Base-by-base conservation (phyloP, 2,113 vertebrate species). In the Clarias macrocephalus region DNA sequence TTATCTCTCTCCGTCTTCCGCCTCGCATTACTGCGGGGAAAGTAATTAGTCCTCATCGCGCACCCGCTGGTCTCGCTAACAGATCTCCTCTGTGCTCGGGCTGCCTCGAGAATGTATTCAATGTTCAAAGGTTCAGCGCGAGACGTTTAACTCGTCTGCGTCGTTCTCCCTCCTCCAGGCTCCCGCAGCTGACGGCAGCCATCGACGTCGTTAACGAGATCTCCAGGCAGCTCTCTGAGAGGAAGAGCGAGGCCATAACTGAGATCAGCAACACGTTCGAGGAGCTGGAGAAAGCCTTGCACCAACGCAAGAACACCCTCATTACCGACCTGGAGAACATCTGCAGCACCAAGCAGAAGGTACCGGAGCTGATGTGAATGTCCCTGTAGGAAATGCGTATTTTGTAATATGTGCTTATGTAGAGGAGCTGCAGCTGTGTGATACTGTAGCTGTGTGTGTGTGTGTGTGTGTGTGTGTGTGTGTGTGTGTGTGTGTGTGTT, bases 231-330 rank as follows among this genome's bases (percentile, higher is more conserved):
- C 94, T 99, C 82, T 95, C 92, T 1, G 97, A 97, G 18, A 95
- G 96, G 84, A 96, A 96, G 94, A 95, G 93, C 0, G 96, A 96
- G 48, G 98, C 97, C 0, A 95, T 97, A 70, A 93, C 92, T 0
- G 97, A 98, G 91, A 98, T 99, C 15, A 95, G 95, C 57, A 92
- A 92, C 54, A 97, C 96, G 6, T 99, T 99, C 0, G 97, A 98
- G 85, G 98, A 99, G 91, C 94, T 99, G 93, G 96, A 98, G 87
- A 92, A 93, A 7, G 96, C 95, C 0, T 94, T 99, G 84, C 95
- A 97, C 88, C 97, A 97, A 90, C 96, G 98, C 85, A 97, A 97
- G 92, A 95, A 94, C 25, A 91, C 95, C 54, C 95, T 99, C 72
- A 94, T 99, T 91, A 95, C 93, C 0, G 97, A 98, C 88, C 93